Evolutionary conservation across 1,140 invertebrate species (phyloP), one percentile per base, ranked within the genome.

Genomic region (Lutraria rhynchaena): DNA sequence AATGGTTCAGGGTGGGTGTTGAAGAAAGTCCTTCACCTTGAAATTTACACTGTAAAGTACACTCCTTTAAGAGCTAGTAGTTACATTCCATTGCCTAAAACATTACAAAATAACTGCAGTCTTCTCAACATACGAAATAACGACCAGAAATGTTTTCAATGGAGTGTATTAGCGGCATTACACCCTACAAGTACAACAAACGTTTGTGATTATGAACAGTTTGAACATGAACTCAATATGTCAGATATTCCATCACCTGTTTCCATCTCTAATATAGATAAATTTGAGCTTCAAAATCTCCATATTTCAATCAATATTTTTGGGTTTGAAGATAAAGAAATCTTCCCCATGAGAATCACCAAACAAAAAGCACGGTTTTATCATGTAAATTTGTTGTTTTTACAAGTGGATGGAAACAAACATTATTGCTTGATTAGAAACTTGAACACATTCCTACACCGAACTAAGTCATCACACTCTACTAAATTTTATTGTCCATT

Each of bases 271-370:
- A 37, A 80, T 57, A 74, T 80, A 35, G 29, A 35, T 11, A 58
- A 69, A 51, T 82, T 82, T 73, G 74, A 80, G 49, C 37, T 35
- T n/a, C 67, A 74, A 65, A 83, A 83, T 29, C 24, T 22, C 11
- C 55, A 49, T 31, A 81, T 83, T 35, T 81, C 82, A 27, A 22
- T 83, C 15, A 83, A 83, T 35, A 58, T 83, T 11, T 83, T 73
- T 82, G 80, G 80, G 3, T 73, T n/a, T 53, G 69, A 81, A 44
- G 58, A 55, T 22, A 63, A 65, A 33, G 67, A 83, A 29, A 46
- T 83, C 7, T 83, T 71, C 41, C 82, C 75, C 0, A 15, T 83
- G 17, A 24, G 60, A n/a, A 44, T 80, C 11, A 67, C 75, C 17
- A 73, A 83, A 31, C 31, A 55, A 55, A 63, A 22, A 35, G 33